phyloP scores from a whole-genome alignment of 2,888 invertebrate genomes.

The Pinctada fucata region DNA sequence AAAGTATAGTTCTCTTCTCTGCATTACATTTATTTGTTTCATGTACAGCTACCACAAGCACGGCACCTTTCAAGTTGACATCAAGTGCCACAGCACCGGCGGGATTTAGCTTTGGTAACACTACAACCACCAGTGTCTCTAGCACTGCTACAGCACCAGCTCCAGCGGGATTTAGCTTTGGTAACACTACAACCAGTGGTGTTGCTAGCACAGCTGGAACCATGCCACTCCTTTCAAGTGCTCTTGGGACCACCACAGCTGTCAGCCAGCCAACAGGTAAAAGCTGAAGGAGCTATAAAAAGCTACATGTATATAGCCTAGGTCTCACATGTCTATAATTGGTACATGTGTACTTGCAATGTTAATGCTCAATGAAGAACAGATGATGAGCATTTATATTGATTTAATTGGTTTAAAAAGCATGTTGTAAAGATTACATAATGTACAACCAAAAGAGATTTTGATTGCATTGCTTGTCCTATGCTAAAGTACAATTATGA shows the following conservation, averaged over 20 bases:
- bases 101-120: conserved; percentile 34
- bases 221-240: background rate
- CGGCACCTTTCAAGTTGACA: conserved; percentile 22
- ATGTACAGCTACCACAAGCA: conserved; percentile 4
- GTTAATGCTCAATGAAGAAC: no score
- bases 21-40: background rate
- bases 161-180: conserved; percentile 20
- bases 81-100: conserved; percentile 40
- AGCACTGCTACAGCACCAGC: conserved; percentile 34
- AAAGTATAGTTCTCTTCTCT: background rate
- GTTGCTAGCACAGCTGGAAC: conserved; percentile 13
- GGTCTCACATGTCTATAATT: no score
- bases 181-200: conserved; percentile 16
- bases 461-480: no score
- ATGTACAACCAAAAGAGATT: no score
- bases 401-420: no score
- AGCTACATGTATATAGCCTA: no score
- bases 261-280: no score
- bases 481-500: no score
- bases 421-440: no score
- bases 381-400: no score
- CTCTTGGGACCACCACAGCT: background rate
- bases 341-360: no score
- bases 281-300: no score
- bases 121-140: conserved; percentile 17